These are phyloP conservation scores for Aquatica leii DNA, from an alignment of 2,888 invertebrate genomes.

Conservation along the genomic window DNA sequence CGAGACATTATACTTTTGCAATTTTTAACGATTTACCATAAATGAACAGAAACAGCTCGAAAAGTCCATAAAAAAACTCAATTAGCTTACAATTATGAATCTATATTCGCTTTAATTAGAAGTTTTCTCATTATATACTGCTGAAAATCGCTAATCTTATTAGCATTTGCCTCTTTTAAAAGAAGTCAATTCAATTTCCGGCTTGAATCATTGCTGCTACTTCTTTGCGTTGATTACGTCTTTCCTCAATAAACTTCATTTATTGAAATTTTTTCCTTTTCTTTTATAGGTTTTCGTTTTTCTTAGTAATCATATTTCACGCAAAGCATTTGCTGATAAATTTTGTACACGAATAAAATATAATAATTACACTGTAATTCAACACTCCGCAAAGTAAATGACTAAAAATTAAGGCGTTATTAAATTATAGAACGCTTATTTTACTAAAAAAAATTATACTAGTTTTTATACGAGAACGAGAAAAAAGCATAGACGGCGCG, in stretches of 20 bases:
- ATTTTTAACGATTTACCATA: too few relatives aligned
- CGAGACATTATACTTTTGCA: too few relatives aligned
- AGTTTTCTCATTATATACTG: slow-evolving; percentile 36
- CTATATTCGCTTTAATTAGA: slow-evolving; percentile 36
- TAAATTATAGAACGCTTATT: too few relatives aligned
- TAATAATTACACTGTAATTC: too few relatives aligned
- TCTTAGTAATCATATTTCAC: slow-evolving; percentile 7
- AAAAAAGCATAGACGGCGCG: too few relatives aligned
- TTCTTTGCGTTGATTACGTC: slow-evolving; percentile 25
- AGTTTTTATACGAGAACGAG: too few relatives aligned
- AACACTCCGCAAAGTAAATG: too few relatives aligned
- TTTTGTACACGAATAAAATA: too few relatives aligned
- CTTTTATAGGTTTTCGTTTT: background rate
- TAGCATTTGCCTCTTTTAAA: slow-evolving; percentile 41
- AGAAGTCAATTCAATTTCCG: slow-evolving; percentile 43
- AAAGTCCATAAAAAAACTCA: slow-evolving; percentile 42
- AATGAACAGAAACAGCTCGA: too few relatives aligned
- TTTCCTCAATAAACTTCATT: slow-evolving; percentile 23
- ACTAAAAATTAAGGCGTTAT: too few relatives aligned
- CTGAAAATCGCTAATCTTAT: slow-evolving; percentile 41
- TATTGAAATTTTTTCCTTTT: slow-evolving; percentile 20
- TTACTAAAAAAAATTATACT: too few relatives aligned
- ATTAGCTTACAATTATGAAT: slow-evolving; percentile 42
- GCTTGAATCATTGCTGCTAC: slow-evolving; percentile 23
- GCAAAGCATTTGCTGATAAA: too few relatives aligned